A percentile compares a stretch with the other conserved stretches of the same genome.
phyloP scores from a whole-genome alignment of 2,113 vertebrate species.

The Sporophila hypoxantha region DNA sequence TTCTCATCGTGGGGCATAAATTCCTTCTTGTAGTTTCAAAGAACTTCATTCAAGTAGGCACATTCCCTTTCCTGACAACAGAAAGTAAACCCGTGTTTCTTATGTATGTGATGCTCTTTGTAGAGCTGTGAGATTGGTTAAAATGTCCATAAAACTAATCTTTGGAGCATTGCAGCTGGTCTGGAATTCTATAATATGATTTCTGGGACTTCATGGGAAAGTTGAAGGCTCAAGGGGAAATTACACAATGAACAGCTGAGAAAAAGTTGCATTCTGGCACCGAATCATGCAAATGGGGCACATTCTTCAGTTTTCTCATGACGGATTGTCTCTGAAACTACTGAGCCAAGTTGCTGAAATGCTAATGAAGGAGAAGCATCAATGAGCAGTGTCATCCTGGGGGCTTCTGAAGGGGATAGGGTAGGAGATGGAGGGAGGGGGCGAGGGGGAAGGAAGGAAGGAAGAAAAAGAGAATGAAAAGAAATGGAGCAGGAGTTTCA shows the following conservation, averaged over 20 bases:
- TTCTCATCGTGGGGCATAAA: slow-evolving; percentile 55
- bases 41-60: slow-evolving; percentile 48
- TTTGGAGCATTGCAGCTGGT: slow-evolving; percentile 54
- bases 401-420: slow-evolving; percentile 71
- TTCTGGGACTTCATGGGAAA: slow-evolving; percentile 81
- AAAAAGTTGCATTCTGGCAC: slow-evolving; percentile 80
- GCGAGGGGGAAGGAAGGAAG: slow-evolving; percentile 7
- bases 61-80: slow-evolving; percentile 51
- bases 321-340: slow-evolving; percentile 79
- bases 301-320: slow-evolving; percentile 89
- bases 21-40: slow-evolving; percentile 63
- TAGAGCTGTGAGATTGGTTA: slow-evolving; percentile 44
- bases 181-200: slow-evolving; percentile 70
- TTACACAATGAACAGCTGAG: slow-evolving; percentile 75
- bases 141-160: slow-evolving; percentile 53
- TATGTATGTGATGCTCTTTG: slow-evolving; percentile 35
- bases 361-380: slow-evolving; percentile 89
- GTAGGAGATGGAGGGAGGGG: slow-evolving; percentile 38
- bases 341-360: slow-evolving; percentile 82
- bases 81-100: slow-evolving; percentile 50
- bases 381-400: slow-evolving; percentile 86
- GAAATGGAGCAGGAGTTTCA: not conserved
- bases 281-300: slow-evolving; percentile 81
- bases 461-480: slow-evolving; percentile 46
- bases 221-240: slow-evolving; percentile 69